Evolutionary conservation across 2,113 vertebrate species (phyloP).

Genomic region (Trichomycterus rosablanca): DNA sequence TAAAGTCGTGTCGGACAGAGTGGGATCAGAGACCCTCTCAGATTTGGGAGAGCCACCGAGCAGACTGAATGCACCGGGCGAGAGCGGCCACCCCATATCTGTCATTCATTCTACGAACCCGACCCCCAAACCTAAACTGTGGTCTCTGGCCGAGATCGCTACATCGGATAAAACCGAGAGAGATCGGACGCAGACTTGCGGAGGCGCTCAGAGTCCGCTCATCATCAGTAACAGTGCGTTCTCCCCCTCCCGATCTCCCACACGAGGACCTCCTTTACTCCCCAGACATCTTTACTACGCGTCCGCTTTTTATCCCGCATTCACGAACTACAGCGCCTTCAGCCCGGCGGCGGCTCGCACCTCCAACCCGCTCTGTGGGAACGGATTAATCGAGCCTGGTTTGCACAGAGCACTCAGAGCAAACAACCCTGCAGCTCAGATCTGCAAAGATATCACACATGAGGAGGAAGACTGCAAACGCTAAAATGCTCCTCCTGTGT

Average conservation of each 20-base stretch:
- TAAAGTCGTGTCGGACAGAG: constrained; percentile 42
- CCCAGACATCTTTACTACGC: constrained; percentile 82
- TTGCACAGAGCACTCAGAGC: constrained; percentile 76
- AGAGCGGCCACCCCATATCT: constrained; percentile 59
- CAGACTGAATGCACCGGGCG: constrained; percentile 39
- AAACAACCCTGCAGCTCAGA: constrained; percentile 72
- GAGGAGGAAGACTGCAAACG: constrained; percentile 81
- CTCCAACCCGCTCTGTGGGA: constrained; percentile 37
- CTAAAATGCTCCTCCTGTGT: constrained; percentile 68
- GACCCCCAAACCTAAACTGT: constrained; percentile 84
- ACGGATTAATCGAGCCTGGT: constrained; percentile 85
- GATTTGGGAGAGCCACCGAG: constrained; percentile 9
- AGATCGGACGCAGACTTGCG: constrained; percentile 48
- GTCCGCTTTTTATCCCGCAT: constrained; percentile 79
- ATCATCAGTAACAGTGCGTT: constrained; percentile 52
- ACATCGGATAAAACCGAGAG: constrained; percentile 74
- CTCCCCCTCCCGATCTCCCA: constrained; percentile 66
- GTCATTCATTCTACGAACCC: constrained; percentile 70
- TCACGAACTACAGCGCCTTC: constrained; percentile 81
- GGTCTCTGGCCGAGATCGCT: constrained; percentile 89
- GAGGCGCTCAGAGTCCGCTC: constrained; percentile 47
- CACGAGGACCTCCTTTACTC: constrained; percentile 72
- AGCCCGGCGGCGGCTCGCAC: constrained; percentile 52
- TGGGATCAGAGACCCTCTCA: constrained; percentile 27
- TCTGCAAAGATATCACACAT: constrained; percentile 80